A percentile compares a stretch with the other conserved stretches of the same genome.
Evolutionary conservation across 2,888 invertebrate genomes (phyloP).

Genomic region (Lochmaea crataegi): DNA sequence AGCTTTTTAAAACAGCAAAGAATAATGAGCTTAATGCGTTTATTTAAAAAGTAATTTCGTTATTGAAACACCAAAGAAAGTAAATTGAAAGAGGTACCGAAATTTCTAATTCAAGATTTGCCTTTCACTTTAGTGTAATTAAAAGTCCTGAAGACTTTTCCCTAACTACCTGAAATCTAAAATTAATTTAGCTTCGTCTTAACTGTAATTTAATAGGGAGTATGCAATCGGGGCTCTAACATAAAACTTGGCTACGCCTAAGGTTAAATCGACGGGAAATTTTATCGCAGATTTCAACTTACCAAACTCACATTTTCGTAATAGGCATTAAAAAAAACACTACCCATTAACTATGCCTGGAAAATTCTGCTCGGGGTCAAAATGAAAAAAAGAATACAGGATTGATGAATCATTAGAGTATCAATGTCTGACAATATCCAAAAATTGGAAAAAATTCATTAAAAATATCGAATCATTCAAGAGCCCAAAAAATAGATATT

Average conservation of each 20-base stretch:
- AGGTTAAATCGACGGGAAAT: conserved; percentile 55
- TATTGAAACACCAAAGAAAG: conserved; percentile 43
- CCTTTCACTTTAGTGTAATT: conserved; percentile 56
- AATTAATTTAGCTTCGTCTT: conserved; percentile 59
- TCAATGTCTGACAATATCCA: background rate
- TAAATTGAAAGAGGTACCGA: conserved; percentile 53
- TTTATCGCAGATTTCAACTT: conserved; percentile 54
- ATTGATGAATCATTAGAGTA: background rate
- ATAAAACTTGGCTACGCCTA: conserved; percentile 52
- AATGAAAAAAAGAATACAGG: background rate
- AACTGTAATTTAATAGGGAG: conserved; percentile 58
- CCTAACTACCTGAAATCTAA: conserved; percentile 59
- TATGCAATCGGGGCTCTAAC: conserved; percentile 51
- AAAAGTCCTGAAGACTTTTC: conserved; percentile 56
- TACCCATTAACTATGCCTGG: conserved; percentile 18
- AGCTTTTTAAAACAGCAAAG: background rate
- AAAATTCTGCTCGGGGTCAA: background rate
- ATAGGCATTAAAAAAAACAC: conserved; percentile 24
- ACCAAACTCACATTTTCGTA: conserved; percentile 49
- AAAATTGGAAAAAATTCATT: too few relatives aligned
- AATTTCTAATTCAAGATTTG: conserved; percentile 35
- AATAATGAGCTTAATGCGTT: conserved; percentile 17
- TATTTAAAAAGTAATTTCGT: conserved; percentile 47
- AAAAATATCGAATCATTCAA: too few relatives aligned
- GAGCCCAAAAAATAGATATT: too few relatives aligned